These are phyloP conservation scores for Parascotia fuliginaria DNA, from an alignment of 2,888 invertebrate genomes.

Conservation along the genomic window DNA sequence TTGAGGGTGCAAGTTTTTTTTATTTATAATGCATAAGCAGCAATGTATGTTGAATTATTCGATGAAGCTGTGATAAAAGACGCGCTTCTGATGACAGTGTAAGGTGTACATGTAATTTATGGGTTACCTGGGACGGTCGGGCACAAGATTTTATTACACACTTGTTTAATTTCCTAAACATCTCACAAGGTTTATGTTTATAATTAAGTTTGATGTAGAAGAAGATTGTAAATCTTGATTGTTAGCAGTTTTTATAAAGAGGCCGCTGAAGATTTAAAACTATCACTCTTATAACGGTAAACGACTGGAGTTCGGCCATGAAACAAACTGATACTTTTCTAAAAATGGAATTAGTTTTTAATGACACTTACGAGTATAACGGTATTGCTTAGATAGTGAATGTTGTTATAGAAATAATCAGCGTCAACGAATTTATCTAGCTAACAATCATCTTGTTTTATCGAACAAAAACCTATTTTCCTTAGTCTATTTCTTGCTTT, in stretches of 20 bases:
- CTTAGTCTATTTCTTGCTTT: too few relatives aligned
- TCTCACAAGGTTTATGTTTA: conserved; percentile 47
- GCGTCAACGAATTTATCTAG: too few relatives aligned
- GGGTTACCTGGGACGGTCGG: conserved; percentile 52
- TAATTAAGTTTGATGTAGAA: conserved; percentile 48
- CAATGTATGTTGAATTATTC: conserved; percentile 5
- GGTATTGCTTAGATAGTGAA: too few relatives aligned
- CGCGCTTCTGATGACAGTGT: conserved; percentile 39
- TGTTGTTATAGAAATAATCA: too few relatives aligned
- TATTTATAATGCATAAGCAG: neutral
- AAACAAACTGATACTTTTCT: too few relatives aligned
- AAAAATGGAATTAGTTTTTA: too few relatives aligned
- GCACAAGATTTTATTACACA: conserved; percentile 65
- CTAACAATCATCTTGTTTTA: too few relatives aligned
- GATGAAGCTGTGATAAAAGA: conserved; percentile 5
- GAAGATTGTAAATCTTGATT: conserved; percentile 24
- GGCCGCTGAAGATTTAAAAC: neutral
- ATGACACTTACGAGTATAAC: too few relatives aligned
- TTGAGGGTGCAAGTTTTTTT: too few relatives aligned
- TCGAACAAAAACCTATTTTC: too few relatives aligned
- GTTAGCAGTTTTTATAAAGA: neutral
- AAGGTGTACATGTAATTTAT: conserved; percentile 57
- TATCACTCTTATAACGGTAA: neutral
- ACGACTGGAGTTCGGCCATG: neutral
- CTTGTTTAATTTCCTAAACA: conserved; percentile 65